Evolutionary conservation across 2,113 vertebrate genomes (phyloP).

Genomic region (Leucopsar rothschildi): DNA sequence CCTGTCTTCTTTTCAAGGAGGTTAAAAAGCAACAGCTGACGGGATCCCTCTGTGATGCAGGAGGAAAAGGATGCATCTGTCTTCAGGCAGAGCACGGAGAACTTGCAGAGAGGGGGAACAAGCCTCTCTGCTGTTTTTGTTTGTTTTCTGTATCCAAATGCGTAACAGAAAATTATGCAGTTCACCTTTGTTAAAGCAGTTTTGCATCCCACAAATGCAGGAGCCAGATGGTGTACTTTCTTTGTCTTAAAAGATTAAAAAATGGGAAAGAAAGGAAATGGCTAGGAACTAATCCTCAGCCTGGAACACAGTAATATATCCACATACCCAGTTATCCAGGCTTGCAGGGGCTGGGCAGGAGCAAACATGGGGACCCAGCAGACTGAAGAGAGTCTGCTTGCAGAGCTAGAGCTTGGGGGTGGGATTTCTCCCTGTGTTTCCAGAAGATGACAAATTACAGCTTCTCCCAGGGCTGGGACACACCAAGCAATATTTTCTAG

Average conservation of each 20-base stretch:
- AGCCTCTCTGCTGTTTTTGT: background rate
- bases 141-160: slow-evolving; percentile 48
- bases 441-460: background rate
- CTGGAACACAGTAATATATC: background rate
- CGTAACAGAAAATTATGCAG: slow-evolving; percentile 52
- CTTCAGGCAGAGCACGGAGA: background rate
- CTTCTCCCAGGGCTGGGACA: background rate
- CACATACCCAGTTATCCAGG: background rate
- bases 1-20: background rate
- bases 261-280: slow-evolving; percentile 3
- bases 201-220: slow-evolving; percentile 32
- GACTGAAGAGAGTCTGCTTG: background rate
- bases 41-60: background rate
- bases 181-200: slow-evolving; percentile 62
- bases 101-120: background rate
- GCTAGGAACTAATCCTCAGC: slow-evolving; percentile 4
- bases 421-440: background rate
- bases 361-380: background rate
- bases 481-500: background rate
- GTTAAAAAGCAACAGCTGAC: background rate
- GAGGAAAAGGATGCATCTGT: slow-evolving; percentile 5
- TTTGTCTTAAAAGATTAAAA: slow-evolving; percentile 67
- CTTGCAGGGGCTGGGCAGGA: background rate
- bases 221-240: slow-evolving; percentile 62
- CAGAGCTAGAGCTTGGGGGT: background rate